Evolutionary conservation across 2,888 invertebrate species (phyloP).

Genomic region (Athalia cordata): DNA sequence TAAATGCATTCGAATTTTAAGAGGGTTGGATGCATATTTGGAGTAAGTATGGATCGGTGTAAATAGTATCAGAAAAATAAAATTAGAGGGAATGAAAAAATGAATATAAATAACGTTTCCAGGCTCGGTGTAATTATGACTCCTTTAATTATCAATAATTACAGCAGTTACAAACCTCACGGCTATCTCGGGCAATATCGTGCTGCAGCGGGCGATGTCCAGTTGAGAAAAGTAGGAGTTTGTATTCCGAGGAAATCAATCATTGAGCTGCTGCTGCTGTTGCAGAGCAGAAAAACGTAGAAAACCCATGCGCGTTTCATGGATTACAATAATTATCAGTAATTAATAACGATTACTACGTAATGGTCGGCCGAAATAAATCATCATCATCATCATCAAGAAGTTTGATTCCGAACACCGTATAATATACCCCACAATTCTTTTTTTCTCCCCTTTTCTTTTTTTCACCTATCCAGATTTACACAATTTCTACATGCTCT

Average conservation of each 20-base stretch:
- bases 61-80: neutral
- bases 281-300: too few species aligned
- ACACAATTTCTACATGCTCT: neutral
- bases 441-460: neutral
- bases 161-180: conserved; percentile 67
- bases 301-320: too few species aligned
- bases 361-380: conserved; percentile 52
- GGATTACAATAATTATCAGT: conserved; percentile 50
- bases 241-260: conserved; percentile 47
- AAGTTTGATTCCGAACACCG: too few species aligned
- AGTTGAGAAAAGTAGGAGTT: conserved; percentile 13
- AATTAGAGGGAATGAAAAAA: conserved; percentile 54
- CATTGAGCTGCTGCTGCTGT: conserved; percentile 18
- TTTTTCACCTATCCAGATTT: neutral
- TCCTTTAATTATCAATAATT: conserved; percentile 71
- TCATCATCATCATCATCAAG: conserved; percentile 42
- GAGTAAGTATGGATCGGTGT: neutral
- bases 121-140: conserved; percentile 69
- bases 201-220: conserved; percentile 52
- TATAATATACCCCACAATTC: too few species aligned
- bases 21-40: too few species aligned
- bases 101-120: conserved; percentile 65
- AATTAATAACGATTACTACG: conserved; percentile 53
- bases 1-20: too few species aligned
- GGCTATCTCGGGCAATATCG: conserved; percentile 61